A percentile compares a stretch with the other conserved stretches of the same genome.
Conservation (phyloP, 2,888 invertebrate genomes). For the Euplagia quadripunctaria region DNA sequence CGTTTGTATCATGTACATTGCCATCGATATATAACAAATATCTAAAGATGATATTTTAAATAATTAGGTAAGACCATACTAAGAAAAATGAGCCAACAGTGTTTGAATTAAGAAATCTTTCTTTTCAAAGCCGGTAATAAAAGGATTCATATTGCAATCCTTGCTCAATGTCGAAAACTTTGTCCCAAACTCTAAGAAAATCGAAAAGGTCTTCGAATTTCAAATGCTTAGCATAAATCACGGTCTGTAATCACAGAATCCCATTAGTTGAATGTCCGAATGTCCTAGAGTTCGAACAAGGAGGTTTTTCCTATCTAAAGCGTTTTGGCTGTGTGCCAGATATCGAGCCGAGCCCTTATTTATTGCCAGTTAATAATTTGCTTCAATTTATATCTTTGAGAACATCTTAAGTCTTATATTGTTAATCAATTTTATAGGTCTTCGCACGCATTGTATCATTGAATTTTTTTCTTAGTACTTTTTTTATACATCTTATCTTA, state of each 20-base stretch:
- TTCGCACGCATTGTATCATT: background rate
- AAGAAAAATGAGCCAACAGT: background rate
- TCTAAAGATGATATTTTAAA: background rate
- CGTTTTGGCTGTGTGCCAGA: constrained; percentile 78
- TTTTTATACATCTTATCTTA: background rate
- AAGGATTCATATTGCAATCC: constrained; percentile 1
- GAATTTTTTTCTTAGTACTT: background rate
- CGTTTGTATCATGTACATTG: too few species aligned
- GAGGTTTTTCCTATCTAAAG: constrained; percentile 76
- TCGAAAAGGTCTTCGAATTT: constrained; percentile 32
- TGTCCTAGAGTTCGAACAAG: constrained; percentile 59
- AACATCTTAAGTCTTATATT: constrained; percentile 41
- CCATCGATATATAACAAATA: background rate
- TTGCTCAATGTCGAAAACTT: constrained; percentile 18
- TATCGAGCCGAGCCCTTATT: constrained; percentile 74
- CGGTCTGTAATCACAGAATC: constrained; percentile 59
- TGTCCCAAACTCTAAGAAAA: constrained; percentile 41
- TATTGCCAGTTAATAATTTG: constrained; percentile 82
- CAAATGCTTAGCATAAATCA: constrained; percentile 60
- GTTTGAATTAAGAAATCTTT: background rate
- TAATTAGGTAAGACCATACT: background rate
- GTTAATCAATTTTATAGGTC: constrained; percentile 30
- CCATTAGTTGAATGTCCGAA: constrained; percentile 73
- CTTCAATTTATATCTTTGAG: constrained; percentile 71
- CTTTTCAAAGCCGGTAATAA: background rate